Conservation (phyloP, 1,140 invertebrate genomes). For the Neodiprion virginianus region DNA sequence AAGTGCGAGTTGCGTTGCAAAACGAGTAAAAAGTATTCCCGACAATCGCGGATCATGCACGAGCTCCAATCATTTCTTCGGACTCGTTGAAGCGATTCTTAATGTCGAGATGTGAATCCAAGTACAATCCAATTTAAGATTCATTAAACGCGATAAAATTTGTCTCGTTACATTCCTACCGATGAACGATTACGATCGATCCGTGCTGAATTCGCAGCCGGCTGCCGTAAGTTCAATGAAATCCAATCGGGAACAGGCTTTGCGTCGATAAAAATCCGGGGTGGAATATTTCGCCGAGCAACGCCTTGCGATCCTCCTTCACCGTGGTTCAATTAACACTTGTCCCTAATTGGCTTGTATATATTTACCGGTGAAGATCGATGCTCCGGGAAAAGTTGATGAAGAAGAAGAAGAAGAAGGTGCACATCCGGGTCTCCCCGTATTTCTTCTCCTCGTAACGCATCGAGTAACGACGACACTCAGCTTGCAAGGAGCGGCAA, state of each 20-base stretch:
- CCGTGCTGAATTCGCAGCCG: background rate
- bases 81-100: no score
- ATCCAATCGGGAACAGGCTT: no score
- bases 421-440: background rate
- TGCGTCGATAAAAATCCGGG: background rate
- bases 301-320: background rate
- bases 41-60: no score
- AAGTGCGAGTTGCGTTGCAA: no score
- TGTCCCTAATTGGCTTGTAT: background rate
- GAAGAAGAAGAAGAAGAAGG: background rate
- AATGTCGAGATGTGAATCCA: no score
- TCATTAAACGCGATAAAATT: background rate
- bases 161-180: no score
- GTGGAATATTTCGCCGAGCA: background rate
- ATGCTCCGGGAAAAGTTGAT: background rate
- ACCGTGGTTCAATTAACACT: conserved; percentile 5
- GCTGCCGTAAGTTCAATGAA: background rate
- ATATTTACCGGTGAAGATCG: background rate
- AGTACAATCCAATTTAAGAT: background rate
- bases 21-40: no score
- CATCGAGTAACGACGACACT: background rate
- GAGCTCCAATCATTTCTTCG: no score
- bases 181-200: no score
- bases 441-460: background rate
- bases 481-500: background rate